These are phyloP conservation scores for Solea senegalensis DNA, from an alignment of 2,113 vertebrate genomes.

Conservation along the genomic window DNA sequence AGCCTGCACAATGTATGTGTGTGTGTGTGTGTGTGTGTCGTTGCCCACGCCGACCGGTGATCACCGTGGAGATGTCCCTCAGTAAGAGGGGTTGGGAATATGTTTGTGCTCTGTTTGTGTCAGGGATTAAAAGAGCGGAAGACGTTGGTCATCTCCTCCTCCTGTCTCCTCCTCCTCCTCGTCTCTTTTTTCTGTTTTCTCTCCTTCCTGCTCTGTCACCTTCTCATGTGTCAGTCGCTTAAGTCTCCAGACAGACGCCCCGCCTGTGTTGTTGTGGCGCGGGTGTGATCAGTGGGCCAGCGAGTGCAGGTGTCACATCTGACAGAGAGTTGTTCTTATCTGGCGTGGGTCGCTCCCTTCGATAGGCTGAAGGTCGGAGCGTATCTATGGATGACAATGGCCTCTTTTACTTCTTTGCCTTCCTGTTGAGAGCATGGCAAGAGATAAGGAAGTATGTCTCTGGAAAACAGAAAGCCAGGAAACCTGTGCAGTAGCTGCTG, in stretches of 20 bases:
- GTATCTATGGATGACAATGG: conserved; percentile 35
- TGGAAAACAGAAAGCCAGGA: background rate
- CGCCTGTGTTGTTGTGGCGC: conserved; percentile 27
- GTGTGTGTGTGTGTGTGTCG: conserved; percentile 41
- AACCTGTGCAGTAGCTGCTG: no score
- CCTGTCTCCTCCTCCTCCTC: conserved; percentile 4
- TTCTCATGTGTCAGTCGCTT: conserved; percentile 72
- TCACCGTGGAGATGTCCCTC: conserved; percentile 63
- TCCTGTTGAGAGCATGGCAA: conserved; percentile 22
- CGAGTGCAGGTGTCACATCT: conserved; percentile 78
- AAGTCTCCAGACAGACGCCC: conserved; percentile 28
- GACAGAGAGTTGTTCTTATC: conserved; percentile 62
- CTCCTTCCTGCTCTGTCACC: background rate
- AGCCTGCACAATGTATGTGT: conserved; percentile 11
- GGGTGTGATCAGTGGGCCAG: conserved; percentile 33
- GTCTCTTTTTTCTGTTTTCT: background rate
- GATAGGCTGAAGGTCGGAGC: conserved; percentile 59
- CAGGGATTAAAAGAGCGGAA: conserved; percentile 40
- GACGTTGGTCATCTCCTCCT: conserved; percentile 44
- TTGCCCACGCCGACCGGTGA: conserved; percentile 32
- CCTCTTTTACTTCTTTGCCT: conserved; percentile 39
- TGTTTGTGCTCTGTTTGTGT: conserved; percentile 64
- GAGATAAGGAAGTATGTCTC: conserved; percentile 24
- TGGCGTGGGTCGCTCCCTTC: conserved; percentile 40
- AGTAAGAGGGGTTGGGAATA: conserved; percentile 56